A percentile compares a stretch with the other conserved stretches of the same genome.
These are phyloP conservation scores for Cyclophora albipunctata DNA, from an alignment of 2,888 invertebrate species.

Conservation along the genomic window DNA sequence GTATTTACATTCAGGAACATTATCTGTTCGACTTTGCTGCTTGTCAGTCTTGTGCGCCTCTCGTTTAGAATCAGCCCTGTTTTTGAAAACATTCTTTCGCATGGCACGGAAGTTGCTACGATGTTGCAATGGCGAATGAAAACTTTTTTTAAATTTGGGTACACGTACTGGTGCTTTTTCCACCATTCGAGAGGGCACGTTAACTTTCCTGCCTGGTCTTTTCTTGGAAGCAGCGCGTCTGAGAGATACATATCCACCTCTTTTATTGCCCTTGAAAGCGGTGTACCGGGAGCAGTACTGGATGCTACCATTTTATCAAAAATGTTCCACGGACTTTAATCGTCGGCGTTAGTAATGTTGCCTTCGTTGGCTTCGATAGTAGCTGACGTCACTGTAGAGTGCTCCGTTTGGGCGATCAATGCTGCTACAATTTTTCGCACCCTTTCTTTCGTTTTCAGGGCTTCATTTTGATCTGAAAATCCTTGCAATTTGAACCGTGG, in stretches of 20 bases:
- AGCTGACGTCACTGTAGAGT: no score
- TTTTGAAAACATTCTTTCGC: slow-evolving; percentile 15
- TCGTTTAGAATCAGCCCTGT: slow-evolving; percentile 11
- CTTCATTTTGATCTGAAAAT: no score
- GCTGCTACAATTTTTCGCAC: no score
- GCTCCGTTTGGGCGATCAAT: no score
- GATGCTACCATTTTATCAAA: no score
- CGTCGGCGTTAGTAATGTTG: no score
- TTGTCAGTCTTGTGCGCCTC: slow-evolving; percentile 7
- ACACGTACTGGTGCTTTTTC: slow-evolving; percentile 12
- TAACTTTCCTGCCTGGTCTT: slow-evolving; percentile 7
- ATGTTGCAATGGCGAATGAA: slow-evolving; percentile 8
- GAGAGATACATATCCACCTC: slow-evolving; percentile 16
- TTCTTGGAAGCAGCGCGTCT: slow-evolving; percentile 13
- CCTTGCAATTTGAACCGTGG: slow-evolving; percentile 13
- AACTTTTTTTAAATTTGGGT: slow-evolving; percentile 14
- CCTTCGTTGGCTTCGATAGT: no score
- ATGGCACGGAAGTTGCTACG: slow-evolving; percentile 15
- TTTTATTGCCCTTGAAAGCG: slow-evolving; percentile 17
- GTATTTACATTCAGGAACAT: slow-evolving; percentile 10
- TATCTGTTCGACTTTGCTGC: slow-evolving; percentile 12
- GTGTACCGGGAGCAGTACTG: no score
- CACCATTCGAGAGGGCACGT: slow-evolving; percentile 18
- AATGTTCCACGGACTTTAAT: no score
- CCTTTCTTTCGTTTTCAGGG: no score